phyloP scores from a whole-genome alignment of 1,140 invertebrate genomes.

The Acromyrmex heyeri region DNA sequence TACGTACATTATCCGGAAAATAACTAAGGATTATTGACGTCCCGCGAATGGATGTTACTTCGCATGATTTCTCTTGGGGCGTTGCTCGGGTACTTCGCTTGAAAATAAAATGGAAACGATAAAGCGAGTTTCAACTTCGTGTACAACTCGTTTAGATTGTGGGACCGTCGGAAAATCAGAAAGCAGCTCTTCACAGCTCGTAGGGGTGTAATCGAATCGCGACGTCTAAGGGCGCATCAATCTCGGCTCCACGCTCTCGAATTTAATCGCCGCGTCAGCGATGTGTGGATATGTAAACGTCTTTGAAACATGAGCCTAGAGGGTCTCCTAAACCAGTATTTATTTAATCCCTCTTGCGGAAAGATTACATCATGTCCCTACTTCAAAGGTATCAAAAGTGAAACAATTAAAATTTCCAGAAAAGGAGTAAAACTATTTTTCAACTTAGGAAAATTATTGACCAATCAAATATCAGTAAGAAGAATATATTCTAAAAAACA shows the following conservation, averaged over 20 bases:
- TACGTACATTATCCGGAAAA: neutral
- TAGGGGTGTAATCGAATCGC: neutral
- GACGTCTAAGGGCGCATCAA: slow-evolving; percentile 20
- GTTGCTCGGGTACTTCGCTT: neutral
- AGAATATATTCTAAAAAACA: too few relatives aligned
- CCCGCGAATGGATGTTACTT: slow-evolving; percentile 32
- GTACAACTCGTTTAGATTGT: slow-evolving; percentile 13
- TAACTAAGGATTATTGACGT: slow-evolving; percentile 47
- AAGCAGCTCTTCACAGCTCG: neutral
- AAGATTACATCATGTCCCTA: neutral
- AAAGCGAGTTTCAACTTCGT: neutral
- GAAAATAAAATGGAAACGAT: slow-evolving; percentile 27
- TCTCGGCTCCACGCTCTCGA: neutral
- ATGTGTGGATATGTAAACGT: slow-evolving; percentile 11
- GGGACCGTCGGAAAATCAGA: slow-evolving; percentile 15
- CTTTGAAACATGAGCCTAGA: slow-evolving; percentile 7
- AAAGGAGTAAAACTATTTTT: too few relatives aligned
- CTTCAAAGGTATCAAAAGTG: too few relatives aligned
- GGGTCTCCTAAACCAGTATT: neutral
- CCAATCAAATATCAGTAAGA: too few relatives aligned
- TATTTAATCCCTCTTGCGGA: neutral
- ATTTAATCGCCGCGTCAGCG: slow-evolving; percentile 1
- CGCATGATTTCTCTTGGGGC: slow-evolving; percentile 57
- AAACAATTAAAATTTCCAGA: too few relatives aligned
- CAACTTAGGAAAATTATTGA: too few relatives aligned